Conservation (phyloP, 2,888 invertebrate species). For the Tetranychus truncatus region DNA sequence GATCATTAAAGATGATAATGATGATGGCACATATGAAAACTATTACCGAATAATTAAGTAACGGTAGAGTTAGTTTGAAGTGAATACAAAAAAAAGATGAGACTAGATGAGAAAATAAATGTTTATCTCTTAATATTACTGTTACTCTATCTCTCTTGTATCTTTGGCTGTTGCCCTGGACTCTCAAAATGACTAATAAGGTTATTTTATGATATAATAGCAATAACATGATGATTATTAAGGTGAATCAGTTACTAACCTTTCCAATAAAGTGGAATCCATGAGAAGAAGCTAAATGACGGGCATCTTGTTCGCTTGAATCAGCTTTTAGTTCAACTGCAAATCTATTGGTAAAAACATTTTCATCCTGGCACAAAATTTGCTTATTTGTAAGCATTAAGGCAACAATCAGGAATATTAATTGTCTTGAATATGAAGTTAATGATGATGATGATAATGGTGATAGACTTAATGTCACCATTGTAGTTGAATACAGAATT, state of each 20-base stretch:
- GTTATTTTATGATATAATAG: background rate
- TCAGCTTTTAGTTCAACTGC: background rate
- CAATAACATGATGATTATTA: constrained; percentile 23
- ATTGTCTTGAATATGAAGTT: background rate
- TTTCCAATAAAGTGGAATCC: constrained; percentile 3
- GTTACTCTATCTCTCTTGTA: no score
- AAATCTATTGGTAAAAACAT: background rate
- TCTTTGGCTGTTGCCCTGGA: background rate
- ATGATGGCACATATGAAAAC: background rate
- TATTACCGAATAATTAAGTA: background rate
- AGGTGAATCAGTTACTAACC: constrained; percentile 16
- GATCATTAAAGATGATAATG: background rate
- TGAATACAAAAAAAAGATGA: no score
- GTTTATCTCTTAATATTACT: no score
- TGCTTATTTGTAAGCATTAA: background rate
- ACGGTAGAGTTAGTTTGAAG: no score
- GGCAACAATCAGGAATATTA: background rate
- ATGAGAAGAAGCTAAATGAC: background rate
- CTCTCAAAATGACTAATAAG: background rate
- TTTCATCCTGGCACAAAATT: background rate
- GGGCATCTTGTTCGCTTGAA: background rate
- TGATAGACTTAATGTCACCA: background rate
- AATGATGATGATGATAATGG: background rate
- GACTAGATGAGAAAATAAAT: no score
- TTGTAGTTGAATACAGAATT: background rate